Evolutionary conservation across 2,888 invertebrate species (phyloP).

Genomic region (Lasius fuliginosus): DNA sequence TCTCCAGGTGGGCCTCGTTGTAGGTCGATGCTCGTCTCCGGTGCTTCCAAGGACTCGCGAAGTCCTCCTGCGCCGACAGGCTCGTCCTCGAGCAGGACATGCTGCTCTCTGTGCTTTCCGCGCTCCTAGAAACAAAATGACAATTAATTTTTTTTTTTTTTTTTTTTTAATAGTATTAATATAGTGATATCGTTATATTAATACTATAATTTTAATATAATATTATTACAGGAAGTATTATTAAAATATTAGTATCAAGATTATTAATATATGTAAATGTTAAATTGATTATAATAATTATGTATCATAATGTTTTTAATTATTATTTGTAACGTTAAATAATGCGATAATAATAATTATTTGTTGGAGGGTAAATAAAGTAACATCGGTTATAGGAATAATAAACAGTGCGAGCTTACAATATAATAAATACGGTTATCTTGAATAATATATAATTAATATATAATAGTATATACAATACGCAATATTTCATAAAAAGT

Average conservation of each 20-base stretch:
- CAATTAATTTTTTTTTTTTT: neutral
- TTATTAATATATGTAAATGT: neutral
- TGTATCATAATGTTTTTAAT: neutral
- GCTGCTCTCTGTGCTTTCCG: conserved; percentile 77
- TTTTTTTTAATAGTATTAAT: neutral
- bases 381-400: neutral
- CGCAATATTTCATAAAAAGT: neutral
- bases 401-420: neutral
- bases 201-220: neutral
- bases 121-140: conserved; percentile 70
- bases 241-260: conserved; percentile 4
- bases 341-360: neutral
- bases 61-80: conserved; percentile 77
- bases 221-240: neutral
- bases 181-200: neutral
- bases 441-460: neutral
- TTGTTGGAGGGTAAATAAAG: neutral
- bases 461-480: neutral
- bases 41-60: conserved; percentile 76
- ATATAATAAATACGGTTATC: neutral
- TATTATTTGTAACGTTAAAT: neutral
- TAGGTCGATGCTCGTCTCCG: conserved; percentile 87
- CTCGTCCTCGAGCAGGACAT: conserved; percentile 79
- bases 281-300: neutral
- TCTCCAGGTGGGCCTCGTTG: conserved; percentile 86